phyloP scores from a whole-genome alignment of 64 coral and sea anemone genomes.

The Dendrophyllia cribrosa region DNA sequence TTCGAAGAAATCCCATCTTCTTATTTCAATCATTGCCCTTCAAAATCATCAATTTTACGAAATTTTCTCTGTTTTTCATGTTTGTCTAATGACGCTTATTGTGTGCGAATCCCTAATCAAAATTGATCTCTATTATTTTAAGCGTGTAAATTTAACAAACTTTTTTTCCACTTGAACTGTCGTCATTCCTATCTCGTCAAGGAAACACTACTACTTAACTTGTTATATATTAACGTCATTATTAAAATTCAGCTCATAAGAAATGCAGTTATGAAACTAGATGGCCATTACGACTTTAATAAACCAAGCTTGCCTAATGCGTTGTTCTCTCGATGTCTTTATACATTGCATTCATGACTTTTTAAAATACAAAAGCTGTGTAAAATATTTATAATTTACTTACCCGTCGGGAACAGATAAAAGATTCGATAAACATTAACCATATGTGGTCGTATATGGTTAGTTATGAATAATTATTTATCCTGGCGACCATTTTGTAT shows the following conservation, averaged over 20 bases:
- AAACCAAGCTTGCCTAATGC: no score
- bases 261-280: no score
- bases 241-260: no score
- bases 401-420: not conserved
- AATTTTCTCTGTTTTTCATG: not conserved
- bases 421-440: slow-evolving; percentile 22
- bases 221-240: not conserved
- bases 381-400: slow-evolving; percentile 36
- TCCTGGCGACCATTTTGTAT: slow-evolving; percentile 71
- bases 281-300: no score
- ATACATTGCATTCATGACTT: not conserved
- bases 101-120: not conserved
- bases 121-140: not conserved
- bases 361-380: not conserved
- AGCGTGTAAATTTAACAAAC: not conserved
- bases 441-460: slow-evolving; percentile 25
- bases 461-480: slow-evolving; percentile 53
- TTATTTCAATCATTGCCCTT: not conserved
- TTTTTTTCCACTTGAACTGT: not conserved
- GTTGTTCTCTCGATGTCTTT: no score
- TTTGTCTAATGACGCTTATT: no score
- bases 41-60: not conserved
- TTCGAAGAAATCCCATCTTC: not conserved
- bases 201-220: not conserved
- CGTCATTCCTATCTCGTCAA: slow-evolving; percentile 34